phyloP scores from a whole-genome alignment of 2,888 invertebrate species.

The Amblyjoppa fuscipennis region DNA sequence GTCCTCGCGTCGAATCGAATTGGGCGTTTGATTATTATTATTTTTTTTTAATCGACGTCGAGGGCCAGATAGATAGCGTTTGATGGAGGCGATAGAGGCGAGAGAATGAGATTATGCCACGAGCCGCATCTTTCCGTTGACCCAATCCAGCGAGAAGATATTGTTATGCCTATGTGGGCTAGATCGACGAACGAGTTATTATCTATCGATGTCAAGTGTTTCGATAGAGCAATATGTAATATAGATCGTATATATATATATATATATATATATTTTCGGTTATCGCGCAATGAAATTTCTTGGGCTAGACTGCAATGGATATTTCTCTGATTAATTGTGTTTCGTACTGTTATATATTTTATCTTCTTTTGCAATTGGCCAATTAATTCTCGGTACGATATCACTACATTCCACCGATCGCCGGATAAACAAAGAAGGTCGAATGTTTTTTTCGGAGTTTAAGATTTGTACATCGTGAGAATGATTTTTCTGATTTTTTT shows the following conservation, averaged over 20 bases:
- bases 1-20: neutral
- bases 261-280: slow-evolving; percentile 18
- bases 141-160: neutral
- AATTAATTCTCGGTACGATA: neutral
- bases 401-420: neutral
- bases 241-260: neutral
- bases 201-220: slow-evolving; percentile 58
- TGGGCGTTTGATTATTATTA: neutral
- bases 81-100: neutral
- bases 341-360: neutral
- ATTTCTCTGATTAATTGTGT: neutral
- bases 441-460: neutral
- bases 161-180: neutral
- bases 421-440: neutral
- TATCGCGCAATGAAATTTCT: neutral
- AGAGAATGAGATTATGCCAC: neutral
- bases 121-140: neutral
- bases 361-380: too few relatives aligned
- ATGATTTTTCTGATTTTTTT: neutral
- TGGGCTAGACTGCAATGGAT: neutral
- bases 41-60: neutral
- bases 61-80: neutral
- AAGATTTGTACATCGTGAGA: neutral
- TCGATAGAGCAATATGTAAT: slow-evolving; percentile 23
- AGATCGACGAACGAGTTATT: slow-evolving; percentile 25